Evolutionary conservation across 2,113 vertebrate species (phyloP), one percentile per base, ranked within the genome.

Genomic region (Mustelus asterias): DNA sequence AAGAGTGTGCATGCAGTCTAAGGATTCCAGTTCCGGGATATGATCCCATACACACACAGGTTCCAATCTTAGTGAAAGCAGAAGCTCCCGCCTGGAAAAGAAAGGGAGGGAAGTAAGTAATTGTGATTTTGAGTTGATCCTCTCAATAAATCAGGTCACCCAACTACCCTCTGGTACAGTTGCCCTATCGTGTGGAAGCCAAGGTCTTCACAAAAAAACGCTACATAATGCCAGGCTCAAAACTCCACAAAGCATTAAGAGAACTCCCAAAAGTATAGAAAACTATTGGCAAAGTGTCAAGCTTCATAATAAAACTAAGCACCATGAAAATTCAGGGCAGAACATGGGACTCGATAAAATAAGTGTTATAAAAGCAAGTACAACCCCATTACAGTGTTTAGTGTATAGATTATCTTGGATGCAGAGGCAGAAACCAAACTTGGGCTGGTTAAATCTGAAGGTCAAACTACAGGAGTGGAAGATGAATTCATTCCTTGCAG

Each of bases 241-340:
- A 92, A 16, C 20, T n/a, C 60, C 11, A 13, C 26, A 65, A 14
- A 33, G 20, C 20, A 92, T 92, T 33, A 60, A 10, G 13, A 83
- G 89, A 92, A 93, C 89, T 65, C 8, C 60, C 37, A 8, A 37
- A 0, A 37, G 33, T 37, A 37, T 24, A 83, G 78, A 80, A 83
- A 83, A 11, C 78, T 37, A 1, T 22, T 22, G 89, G 16, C 10
- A 37, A 93, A 33, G 16, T 60, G 13, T 92, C 89, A 65, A 65
- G 14, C 18, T 22, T 65, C 20, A 20, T 8, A 18, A 93, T 93
- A 65, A 65, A 65, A 60, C 3, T 33, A 37, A 37, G 65, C 13
- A n/a, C 29, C 60, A 93, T 93, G 89, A 93, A 22, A 93, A 67
- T 65, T n/a, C 89, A 93, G 33, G 89, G n/a, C 33, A 67, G 33